These are phyloP conservation scores for Rhizoglyphus robini DNA, from an alignment of 1,140 invertebrate species.

Conservation along the genomic window DNA sequence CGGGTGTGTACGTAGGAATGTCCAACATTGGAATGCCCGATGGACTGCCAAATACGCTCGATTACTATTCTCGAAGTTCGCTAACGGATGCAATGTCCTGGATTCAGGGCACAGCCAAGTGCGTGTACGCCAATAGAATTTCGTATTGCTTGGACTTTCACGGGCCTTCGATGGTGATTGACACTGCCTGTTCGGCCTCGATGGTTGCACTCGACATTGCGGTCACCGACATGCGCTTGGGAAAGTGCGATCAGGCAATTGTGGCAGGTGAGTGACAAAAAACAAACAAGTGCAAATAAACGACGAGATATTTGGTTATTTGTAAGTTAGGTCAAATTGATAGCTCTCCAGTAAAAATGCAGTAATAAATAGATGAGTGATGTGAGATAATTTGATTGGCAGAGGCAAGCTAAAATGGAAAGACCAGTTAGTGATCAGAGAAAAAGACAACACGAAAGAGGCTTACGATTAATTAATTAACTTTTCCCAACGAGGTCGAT, in stretches of 20 bases:
- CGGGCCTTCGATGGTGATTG: conserved; percentile 74
- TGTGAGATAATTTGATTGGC: too few relatives aligned
- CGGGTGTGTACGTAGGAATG: conserved; percentile 75
- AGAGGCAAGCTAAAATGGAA: too few relatives aligned
- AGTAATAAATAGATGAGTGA: too few relatives aligned
- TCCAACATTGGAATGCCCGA: conserved; percentile 72
- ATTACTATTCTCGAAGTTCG: conserved; percentile 44
- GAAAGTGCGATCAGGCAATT: conserved; percentile 79
- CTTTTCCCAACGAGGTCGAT: too few relatives aligned
- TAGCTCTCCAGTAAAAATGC: too few relatives aligned
- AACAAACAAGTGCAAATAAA: conserved; percentile 55
- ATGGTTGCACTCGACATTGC: conserved; percentile 76
- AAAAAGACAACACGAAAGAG: too few relatives aligned
- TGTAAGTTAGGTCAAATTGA: too few relatives aligned
- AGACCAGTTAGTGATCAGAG: too few relatives aligned
- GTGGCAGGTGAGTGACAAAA: conserved; percentile 77
- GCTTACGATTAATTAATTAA: too few relatives aligned
- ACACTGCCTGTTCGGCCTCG: conserved; percentile 90
- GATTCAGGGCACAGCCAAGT: conserved; percentile 76
- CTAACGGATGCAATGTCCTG: conserved; percentile 38
- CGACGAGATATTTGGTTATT: too few relatives aligned
- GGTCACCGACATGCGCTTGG: conserved; percentile 59
- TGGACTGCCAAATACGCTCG: conserved; percentile 63
- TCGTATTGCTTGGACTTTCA: conserved; percentile 87
- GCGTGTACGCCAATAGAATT: conserved; percentile 91